Evolutionary conservation across 2,113 vertebrate species (phyloP), one percentile per base, ranked within the genome.

Genomic region (Opisthocomus hoazin): DNA sequence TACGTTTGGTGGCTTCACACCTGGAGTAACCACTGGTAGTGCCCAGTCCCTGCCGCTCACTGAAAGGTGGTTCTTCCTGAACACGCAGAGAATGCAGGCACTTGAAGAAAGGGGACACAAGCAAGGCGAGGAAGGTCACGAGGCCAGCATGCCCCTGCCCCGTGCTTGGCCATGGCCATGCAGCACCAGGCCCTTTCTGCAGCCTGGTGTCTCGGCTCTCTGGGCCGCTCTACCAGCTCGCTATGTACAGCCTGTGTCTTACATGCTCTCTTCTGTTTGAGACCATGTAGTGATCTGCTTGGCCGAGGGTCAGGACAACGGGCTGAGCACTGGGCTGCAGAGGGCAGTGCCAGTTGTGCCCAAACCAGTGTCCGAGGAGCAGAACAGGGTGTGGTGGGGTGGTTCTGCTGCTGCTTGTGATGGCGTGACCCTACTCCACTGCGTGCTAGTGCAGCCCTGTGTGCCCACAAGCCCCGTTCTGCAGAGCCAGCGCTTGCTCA

Each of bases 141-240:
- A 45, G 2, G 2, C 34, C 7, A 1, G 50, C 1, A 7, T 5
- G 3, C 5, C 46, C 3, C 32, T 45, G 46, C 57, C 56, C 53
- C n/a, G 19, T 2, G 13, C 43, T 16, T 7, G 29, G 10, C 61
- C 6, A 0, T 0, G 20, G 46, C 1, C 9, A 26, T 46, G 23
- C 30, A 10, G 9, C n/a, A 30, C 14, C 19, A 1, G 3, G 10
- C 36, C 36, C 12, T 8, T 5, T 26, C 15, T 43, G 50, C 13
- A 20, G 3, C 29, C 58, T 34, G 1, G 9, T 0, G 6, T 4
- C 4, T 26, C 36, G 4, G 18, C 54, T 30, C 34, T 27, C 21
- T 2, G 0, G 0, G 1, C 22, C 37, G 63, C 15, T 7, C 13
- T 0, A 1, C 26, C 41, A 2, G 24, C 12, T 12, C 3, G 2